phyloP scores from a whole-genome alignment of 2,113 vertebrate genomes.

The Urocitellus parryii region DNA sequence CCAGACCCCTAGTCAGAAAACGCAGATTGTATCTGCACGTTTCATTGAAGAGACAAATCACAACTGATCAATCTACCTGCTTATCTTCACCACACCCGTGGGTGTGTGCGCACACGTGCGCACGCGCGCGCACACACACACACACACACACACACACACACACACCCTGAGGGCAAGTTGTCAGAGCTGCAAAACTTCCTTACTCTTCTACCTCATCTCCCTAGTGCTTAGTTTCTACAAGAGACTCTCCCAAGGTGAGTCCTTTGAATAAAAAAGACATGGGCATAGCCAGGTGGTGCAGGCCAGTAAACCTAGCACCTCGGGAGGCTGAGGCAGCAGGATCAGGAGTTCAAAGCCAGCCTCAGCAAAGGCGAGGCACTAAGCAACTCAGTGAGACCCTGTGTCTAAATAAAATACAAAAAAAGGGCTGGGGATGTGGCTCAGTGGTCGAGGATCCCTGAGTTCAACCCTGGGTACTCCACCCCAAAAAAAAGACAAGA shows the following conservation, averaged over 20 bases:
- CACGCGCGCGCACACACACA: no score
- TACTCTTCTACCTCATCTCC: background rate
- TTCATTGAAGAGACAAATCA: background rate
- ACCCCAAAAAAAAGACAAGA: conserved; percentile 7
- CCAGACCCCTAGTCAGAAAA: background rate
- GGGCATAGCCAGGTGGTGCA: no score
- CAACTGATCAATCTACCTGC: background rate
- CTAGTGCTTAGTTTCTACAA: conserved; percentile 17
- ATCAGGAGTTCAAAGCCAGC: no score
- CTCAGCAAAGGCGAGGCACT: no score
- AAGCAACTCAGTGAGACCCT: no score
- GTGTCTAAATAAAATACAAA: no score
- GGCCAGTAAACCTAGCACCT: no score
- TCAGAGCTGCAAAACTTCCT: background rate
- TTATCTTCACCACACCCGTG: background rate
- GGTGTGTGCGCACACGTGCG: no score
- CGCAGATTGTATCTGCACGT: background rate
- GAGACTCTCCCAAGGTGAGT: conserved; percentile 55
- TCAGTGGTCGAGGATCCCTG: no score
- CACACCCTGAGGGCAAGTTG: background rate
- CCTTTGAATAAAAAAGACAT: background rate
- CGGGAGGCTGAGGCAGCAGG: no score
- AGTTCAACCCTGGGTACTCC: no score
- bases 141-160: background rate
- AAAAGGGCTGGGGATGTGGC: no score